These are phyloP conservation scores for Balaeniceps rex DNA, from an alignment of 2,113 vertebrate genomes.

Conservation along the genomic window DNA sequence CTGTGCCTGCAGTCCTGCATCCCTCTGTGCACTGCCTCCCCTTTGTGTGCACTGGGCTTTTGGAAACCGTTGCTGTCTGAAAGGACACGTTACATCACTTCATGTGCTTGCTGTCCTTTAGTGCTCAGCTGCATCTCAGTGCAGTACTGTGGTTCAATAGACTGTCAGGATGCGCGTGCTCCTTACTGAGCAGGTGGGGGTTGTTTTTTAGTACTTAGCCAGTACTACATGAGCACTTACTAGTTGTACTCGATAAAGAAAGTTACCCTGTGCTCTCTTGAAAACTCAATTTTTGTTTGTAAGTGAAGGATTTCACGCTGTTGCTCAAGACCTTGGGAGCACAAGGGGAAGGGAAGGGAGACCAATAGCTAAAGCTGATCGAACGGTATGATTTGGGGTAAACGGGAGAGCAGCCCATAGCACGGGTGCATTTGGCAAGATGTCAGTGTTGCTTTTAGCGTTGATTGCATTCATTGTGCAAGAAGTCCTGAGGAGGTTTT, in stretches of 20 bases:
- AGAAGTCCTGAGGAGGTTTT: neutral
- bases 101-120: accelerated
- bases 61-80: too few relatives aligned
- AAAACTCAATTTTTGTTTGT: neutral
- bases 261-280: neutral
- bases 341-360: neutral
- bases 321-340: neutral
- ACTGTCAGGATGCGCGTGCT: neutral
- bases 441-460: neutral
- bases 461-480: neutral
- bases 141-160: neutral
- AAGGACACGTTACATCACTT: neutral
- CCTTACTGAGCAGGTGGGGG: neutral
- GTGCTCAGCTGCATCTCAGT: accelerated
- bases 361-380: neutral
- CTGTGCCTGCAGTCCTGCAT: neutral
- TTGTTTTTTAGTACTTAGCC: neutral
- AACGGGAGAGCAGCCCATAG: neutral
- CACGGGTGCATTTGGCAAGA: neutral
- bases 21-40: neutral
- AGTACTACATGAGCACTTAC: neutral
- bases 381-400: neutral
- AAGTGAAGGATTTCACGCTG: neutral
- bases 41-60: neutral
- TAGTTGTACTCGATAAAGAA: neutral